Conservation (phyloP, 2,888 invertebrate species). For the Hydraecia micacea region DNA sequence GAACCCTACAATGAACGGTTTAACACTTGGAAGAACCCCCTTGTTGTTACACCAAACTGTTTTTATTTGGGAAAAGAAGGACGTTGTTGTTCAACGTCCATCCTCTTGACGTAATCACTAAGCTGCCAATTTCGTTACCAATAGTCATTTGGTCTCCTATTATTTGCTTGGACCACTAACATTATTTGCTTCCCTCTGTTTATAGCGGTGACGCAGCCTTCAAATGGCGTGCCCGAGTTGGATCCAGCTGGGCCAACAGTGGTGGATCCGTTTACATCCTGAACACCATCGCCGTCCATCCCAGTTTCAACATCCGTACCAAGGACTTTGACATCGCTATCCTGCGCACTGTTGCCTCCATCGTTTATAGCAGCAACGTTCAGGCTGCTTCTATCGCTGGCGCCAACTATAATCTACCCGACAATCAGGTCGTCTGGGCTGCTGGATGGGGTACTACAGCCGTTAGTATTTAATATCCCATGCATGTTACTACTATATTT, state of each 20-base stretch:
- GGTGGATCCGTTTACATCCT: slow-evolving; percentile 67
- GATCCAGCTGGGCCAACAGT: slow-evolving; percentile 67
- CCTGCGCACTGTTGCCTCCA: slow-evolving; percentile 60
- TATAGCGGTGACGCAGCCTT: slow-evolving; percentile 58
- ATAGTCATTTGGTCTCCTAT: background rate
- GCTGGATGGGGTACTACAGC: slow-evolving; percentile 77
- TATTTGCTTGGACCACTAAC: background rate
- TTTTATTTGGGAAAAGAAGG: background rate
- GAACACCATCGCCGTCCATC: slow-evolving; percentile 59
- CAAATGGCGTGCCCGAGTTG: slow-evolving; percentile 68
- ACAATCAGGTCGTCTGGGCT: slow-evolving; percentile 76
- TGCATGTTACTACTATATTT: background rate
- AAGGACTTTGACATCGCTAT: slow-evolving; percentile 74
- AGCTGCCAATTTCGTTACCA: background rate
- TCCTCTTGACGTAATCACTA: background rate
- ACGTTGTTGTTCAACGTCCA: background rate
- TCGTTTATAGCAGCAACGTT: slow-evolving; percentile 63
- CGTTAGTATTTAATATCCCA: slow-evolving; percentile 55
- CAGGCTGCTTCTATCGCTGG: slow-evolving; percentile 72
- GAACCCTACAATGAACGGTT: background rate
- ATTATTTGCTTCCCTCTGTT: background rate
- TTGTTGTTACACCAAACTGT: background rate
- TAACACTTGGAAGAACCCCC: background rate
- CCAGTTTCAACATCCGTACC: slow-evolving; percentile 55
- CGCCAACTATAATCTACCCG: slow-evolving; percentile 71